Evolutionary conservation across 1,140 invertebrate species (phyloP), one percentile per base, ranked within the genome.

Genomic region (Drosophila navojoa): DNA sequence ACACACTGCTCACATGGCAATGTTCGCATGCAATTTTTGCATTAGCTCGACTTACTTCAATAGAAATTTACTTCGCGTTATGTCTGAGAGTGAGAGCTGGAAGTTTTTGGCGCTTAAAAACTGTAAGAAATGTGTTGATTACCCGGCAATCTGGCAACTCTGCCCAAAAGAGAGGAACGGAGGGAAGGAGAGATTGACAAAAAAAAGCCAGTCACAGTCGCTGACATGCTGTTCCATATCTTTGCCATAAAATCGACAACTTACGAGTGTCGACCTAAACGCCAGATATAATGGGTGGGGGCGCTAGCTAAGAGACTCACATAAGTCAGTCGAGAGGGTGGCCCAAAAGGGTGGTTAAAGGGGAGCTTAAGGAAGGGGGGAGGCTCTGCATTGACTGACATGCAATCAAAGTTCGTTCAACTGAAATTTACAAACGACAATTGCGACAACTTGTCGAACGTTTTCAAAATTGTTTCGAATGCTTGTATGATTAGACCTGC

Each of bases 1-100:
- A 54, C n/a, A 67, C 19, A 44, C 10, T 15, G 59, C 38, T 69
- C 38, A 70, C 49, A 42, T 64, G 32, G 10, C 5, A 66, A 63
- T 61, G 59, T 87, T 86, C 81, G 71, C 84, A 89, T 82, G 84
- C 82, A 87, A 87, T 89, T 89, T 74, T 58, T 79, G 76, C 84
- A 87, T 87, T 87, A 87, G 71, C 47, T 71, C 15, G 25, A 47
- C 16, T 32, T 5, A 25, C 22, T 58, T 27, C 42, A 64, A 78
- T 68, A 42, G 62, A 53, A 52, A 71, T 58, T 57, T 62, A 72
- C 73, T 76, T 80, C 58, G 66, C 62, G 50, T 55, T 47, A 16
- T 15, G 19, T 27, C 25, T 50, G 66, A 11, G 0, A 66, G 53
- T 40, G 57, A 11, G 4, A 13, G n/a, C 6, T 59, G 19, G 13